Evolutionary conservation across 2,113 vertebrate species (phyloP), one percentile per base, ranked within the genome.

Genomic region (Gnathonemus longibarbis): DNA sequence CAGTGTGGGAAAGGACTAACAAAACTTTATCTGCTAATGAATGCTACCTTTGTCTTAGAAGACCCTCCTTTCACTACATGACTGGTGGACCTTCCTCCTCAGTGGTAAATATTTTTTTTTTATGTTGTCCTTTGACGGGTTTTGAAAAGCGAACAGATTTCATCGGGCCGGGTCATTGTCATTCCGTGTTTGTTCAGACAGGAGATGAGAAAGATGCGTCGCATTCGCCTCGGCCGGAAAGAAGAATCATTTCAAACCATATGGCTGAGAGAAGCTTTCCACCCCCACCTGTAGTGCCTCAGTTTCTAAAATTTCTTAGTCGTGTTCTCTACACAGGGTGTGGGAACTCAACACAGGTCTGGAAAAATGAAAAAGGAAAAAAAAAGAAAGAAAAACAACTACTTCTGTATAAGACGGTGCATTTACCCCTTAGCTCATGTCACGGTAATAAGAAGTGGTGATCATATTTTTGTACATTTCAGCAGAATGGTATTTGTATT

Each of bases 1-100:
- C 49, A 19, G 48, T 15, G 46, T 50, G 84, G 83, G 42, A 50
- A 35, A 49, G 66, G 48, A 42, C 45, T 84, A 11, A 46, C 31
- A 77, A 62, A 88, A 90, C n/a, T 48, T 88, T 35, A 83, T 88
- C 70, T 88, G 50, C 74, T 88, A 84, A 84, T 84, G 86, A 84
- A 48, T 31, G 50, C 39, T 39, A 7, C 48, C 31, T 56, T n/a
- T 89, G 49, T 89, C n/a, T 70, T 24, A 49, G 17, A 50, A 50
- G 66, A 89, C 49, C 27, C 35, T 45, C 31, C 21, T 89, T 80
- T 89, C 49, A 84, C 86, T 58, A 5, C 42, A 45, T 11, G 56
- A 88, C 19, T 62, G 49, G 35, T 31, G 35, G 50, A 49, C 85
- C 31, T 46, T 19, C 77, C 56, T 48, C 45, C 21, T 56, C 35